Conservation (phyloP, 2,888 invertebrate species). For the Alsophila aescularia region DNA sequence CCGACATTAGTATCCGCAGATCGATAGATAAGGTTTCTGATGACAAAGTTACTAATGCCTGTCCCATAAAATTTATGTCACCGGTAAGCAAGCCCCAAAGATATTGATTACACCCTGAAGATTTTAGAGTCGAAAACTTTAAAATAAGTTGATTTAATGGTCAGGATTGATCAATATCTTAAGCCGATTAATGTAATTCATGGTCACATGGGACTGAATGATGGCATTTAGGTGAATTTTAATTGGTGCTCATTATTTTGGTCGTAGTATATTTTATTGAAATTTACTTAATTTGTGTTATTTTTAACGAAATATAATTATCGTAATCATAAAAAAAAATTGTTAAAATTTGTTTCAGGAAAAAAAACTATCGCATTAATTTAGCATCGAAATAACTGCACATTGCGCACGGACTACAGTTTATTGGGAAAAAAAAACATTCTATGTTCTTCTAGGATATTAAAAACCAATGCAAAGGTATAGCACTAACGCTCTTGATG, state of each 20-base stretch:
- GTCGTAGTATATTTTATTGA: too few species aligned
- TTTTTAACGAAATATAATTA: too few species aligned
- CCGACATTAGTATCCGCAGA: conserved; percentile 37
- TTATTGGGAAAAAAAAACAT: too few species aligned
- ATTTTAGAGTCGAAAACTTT: conserved; percentile 55
- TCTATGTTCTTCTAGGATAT: too few species aligned
- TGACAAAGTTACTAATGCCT: conserved; percentile 70
- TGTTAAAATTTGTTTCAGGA: too few species aligned
- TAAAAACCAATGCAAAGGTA: too few species aligned
- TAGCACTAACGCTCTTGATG: too few species aligned
- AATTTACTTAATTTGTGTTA: too few species aligned
- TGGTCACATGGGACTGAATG: conserved; percentile 40
- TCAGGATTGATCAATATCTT: conserved; percentile 57
- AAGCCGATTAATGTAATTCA: conserved; percentile 53
- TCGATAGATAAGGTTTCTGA: conserved; percentile 48
- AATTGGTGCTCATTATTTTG: conserved; percentile 29
- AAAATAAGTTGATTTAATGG: conserved; percentile 61
- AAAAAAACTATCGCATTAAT: too few species aligned
- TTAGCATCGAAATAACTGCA: too few species aligned
- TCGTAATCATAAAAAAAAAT: too few species aligned
- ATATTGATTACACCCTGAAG: conserved; percentile 67
- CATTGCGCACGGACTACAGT: too few species aligned
- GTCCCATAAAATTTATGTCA: conserved; percentile 66
- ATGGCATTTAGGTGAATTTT: conserved; percentile 37
- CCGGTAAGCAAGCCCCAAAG: conserved; percentile 39